Conservation (phyloP, 2,888 invertebrate species). For the Oscheius sp. region DNA sequence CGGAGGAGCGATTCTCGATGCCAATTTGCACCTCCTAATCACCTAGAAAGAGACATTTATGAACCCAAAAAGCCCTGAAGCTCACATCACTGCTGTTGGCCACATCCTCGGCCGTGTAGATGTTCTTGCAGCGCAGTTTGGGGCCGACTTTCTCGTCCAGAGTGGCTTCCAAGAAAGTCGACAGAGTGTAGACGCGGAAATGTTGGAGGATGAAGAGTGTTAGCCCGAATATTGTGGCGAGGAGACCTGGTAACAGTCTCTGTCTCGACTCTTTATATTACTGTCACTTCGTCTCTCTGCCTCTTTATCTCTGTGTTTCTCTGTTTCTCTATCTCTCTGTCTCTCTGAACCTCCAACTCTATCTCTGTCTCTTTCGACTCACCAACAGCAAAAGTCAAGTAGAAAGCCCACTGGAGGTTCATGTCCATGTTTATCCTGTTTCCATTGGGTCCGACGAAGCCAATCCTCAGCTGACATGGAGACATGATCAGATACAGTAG, state of each 20-base stretch:
- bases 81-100: conserved; percentile 40
- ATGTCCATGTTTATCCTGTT: conserved; percentile 59
- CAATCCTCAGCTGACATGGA: conserved; percentile 65
- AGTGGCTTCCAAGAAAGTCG: conserved; percentile 66
- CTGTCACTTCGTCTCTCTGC: no score
- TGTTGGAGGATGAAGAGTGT: conserved; percentile 63
- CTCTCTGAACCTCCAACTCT: no score
- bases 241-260: conserved; percentile 45
- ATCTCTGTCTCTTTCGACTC: neutral
- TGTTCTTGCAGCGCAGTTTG: conserved; percentile 36
- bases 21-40: conserved; percentile 30
- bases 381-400: conserved; percentile 65
- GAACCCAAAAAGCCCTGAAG: neutral
- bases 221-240: conserved; percentile 61
- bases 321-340: no score
- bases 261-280: no score
- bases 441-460: conserved; percentile 60
- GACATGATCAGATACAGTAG: conserved; percentile 62
- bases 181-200: conserved; percentile 65
- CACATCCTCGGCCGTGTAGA: conserved; percentile 7
- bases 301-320: no score
- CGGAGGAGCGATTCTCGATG: conserved; percentile 8
- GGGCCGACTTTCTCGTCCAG: conserved; percentile 68
- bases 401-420: conserved; percentile 68
- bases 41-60: conserved; percentile 5